Evolutionary conservation across 2,797 vertebrate species (phyloP).

Genomic region (Pantherophis alleghaniensis): DNA sequence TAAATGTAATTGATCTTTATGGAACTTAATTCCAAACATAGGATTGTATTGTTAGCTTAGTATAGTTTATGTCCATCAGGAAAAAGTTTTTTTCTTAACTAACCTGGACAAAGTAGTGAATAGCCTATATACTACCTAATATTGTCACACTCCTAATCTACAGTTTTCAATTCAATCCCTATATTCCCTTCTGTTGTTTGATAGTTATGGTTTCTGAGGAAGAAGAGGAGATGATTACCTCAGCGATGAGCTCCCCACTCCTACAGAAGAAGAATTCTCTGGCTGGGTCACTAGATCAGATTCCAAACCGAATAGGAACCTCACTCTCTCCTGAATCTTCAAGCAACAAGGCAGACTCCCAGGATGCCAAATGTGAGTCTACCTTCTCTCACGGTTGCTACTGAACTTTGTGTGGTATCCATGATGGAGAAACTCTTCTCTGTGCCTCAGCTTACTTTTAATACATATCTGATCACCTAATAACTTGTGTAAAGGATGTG

Average conservation of each 20-base stretch:
- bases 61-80: not conserved
- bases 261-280: conserved; percentile 69
- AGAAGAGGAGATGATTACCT: conserved; percentile 69
- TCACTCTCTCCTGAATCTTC: conserved; percentile 70
- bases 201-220: conserved; percentile 53
- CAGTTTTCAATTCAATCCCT: not conserved
- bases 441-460: not conserved
- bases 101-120: not conserved
- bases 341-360: conserved; percentile 69
- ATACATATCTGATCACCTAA: not conserved
- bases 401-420: not conserved
- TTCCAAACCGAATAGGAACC: conserved; percentile 67
- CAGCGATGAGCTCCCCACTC: conserved; percentile 73
- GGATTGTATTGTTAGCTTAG: not conserved
- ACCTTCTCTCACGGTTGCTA: not conserved
- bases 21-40: not conserved
- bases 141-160: not conserved
- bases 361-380: conserved; percentile 72
- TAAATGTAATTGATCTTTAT: not conserved
- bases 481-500: not conserved
- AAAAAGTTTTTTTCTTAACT: not conserved
- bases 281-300: conserved; percentile 61
- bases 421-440: not conserved
- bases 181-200: conserved; percentile 11
- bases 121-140: not conserved